phyloP scores from a whole-genome alignment of 2,797 vertebrate genomes.

The Ctenopoma multispine region DNA sequence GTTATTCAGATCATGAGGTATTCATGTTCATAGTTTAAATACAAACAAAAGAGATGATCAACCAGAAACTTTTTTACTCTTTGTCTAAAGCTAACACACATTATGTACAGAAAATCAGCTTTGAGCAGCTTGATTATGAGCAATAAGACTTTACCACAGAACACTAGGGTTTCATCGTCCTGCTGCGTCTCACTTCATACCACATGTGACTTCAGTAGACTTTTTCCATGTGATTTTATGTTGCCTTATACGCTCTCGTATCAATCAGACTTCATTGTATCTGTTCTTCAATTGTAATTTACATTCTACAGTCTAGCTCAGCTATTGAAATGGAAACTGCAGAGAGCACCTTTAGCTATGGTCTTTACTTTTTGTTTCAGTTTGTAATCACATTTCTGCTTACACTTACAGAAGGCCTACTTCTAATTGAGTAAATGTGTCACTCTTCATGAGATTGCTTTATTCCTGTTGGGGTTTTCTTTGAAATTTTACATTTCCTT shows the following conservation, averaged over 20 bases:
- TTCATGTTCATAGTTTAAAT: not conserved
- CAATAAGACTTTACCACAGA: slow-evolving; percentile 1
- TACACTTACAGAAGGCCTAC: not conserved
- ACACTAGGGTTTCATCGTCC: not conserved
- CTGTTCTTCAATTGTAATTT: slow-evolving; percentile 29
- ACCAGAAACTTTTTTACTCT: not conserved
- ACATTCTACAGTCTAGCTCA: not conserved
- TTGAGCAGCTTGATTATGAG: not conserved
- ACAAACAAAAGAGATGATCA: not conserved
- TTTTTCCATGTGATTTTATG: slow-evolving; percentile 23
- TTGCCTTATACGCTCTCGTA: slow-evolving; percentile 3
- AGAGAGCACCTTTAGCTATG: not conserved
- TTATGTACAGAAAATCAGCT: no score
- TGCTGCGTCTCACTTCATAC: slow-evolving; percentile 5
- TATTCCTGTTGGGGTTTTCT: not conserved
- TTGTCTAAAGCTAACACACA: not conserved
- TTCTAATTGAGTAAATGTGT: no score
- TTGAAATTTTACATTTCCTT: not conserved
- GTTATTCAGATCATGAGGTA: no score
- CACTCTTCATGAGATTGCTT: not conserved
- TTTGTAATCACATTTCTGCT: slow-evolving; percentile 17
- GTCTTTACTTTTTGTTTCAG: slow-evolving; percentile 45
- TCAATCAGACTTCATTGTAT: slow-evolving; percentile 29
- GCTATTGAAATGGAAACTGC: slow-evolving; percentile 22
- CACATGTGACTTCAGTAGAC: slow-evolving; percentile 30